These are phyloP conservation scores for Egretta garzetta DNA, from an alignment of 2,113 vertebrate species.

Conservation along the genomic window DNA sequence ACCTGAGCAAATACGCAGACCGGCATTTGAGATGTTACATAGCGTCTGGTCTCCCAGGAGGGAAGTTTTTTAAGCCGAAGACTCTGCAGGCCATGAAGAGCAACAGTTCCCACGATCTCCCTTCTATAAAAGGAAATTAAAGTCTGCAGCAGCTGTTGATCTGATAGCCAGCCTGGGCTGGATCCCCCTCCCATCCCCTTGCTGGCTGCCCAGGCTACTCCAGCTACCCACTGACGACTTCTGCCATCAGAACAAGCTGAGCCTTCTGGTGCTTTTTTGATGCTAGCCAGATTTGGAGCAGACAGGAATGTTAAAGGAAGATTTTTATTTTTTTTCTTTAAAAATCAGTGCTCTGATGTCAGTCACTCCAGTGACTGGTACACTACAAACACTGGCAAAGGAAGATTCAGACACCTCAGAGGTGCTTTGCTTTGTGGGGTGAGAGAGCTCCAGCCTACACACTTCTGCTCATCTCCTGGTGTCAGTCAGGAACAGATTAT, in stretches of 20 bases:
- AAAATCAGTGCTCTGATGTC: fast-evolving
- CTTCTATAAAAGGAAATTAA: constrained; percentile 53
- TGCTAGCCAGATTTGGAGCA: neutral
- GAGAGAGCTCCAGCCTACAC: neutral
- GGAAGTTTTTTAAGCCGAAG: neutral
- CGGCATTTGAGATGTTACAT: neutral
- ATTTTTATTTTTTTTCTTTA: neutral
- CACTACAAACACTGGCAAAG: neutral
- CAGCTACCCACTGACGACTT: neutral
- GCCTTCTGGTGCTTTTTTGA: neutral
- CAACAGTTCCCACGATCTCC: constrained; percentile 19
- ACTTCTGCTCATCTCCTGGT: neutral
- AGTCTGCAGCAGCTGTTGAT: constrained; percentile 30
- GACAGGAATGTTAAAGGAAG: neutral
- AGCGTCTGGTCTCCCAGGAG: neutral
- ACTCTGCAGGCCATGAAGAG: neutral
- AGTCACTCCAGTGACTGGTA: neutral
- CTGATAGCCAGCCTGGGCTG: neutral
- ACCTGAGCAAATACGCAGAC: neutral
- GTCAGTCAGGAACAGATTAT: neutral
- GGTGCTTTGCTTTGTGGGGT: neutral
- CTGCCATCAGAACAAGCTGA: neutral
- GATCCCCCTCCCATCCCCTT: neutral
- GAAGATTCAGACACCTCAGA: neutral
- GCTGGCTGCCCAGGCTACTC: neutral